Conservation (phyloP, 1,140 invertebrate genomes). For the Apis florea region DNA sequence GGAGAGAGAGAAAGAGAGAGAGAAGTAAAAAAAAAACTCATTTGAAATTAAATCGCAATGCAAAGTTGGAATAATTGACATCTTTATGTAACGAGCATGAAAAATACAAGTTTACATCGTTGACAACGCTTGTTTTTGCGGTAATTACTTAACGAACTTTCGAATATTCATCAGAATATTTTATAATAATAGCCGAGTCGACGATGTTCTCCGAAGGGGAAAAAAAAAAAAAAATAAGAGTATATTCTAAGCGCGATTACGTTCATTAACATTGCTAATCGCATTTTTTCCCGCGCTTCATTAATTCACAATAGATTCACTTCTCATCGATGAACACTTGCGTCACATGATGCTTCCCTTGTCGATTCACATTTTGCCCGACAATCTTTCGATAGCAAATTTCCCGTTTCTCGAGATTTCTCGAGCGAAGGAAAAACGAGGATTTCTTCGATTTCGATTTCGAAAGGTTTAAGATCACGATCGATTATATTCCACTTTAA, state of each 20-base stretch:
- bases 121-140: not conserved
- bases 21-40: too few relatives aligned
- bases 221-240: not conserved
- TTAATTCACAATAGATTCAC: not conserved
- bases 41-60: too few relatives aligned
- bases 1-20: too few relatives aligned
- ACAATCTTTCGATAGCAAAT: slow-evolving; percentile 43
- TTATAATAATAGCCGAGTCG: not conserved
- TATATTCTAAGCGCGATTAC: not conserved
- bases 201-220: not conserved
- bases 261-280: slow-evolving; percentile 15
- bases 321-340: slow-evolving; percentile 26
- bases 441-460: slow-evolving; percentile 16
- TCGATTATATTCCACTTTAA: not conserved
- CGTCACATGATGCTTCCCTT: slow-evolving; percentile 6
- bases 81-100: not conserved
- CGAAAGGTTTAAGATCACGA: too few relatives aligned
- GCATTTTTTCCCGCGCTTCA: slow-evolving; percentile 4
- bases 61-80: too few relatives aligned
- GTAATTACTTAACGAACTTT: slow-evolving; percentile 5
- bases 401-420: slow-evolving; percentile 35
- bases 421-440: slow-evolving; percentile 19
- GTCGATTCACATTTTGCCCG: slow-evolving; percentile 10
- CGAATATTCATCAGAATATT: slow-evolving; percentile 20
- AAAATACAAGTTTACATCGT: not conserved